A percentile compares a stretch with the other conserved stretches of the same genome.
Evolutionary conservation across 1,140 invertebrate genomes (phyloP).

Genomic region (Zaprionus gabonicus): DNA sequence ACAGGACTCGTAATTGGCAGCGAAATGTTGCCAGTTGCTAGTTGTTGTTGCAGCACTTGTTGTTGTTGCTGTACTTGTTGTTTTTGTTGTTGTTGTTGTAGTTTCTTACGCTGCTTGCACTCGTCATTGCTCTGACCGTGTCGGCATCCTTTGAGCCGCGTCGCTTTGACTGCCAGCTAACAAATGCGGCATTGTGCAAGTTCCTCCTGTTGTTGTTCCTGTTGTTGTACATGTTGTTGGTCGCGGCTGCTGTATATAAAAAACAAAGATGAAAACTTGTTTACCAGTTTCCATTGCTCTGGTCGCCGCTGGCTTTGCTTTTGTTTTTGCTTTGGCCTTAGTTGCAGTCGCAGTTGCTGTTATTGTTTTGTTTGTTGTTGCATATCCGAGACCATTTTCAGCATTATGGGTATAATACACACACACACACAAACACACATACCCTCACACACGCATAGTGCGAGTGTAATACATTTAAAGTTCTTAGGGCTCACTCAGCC

Average conservation of each 20-base stretch:
- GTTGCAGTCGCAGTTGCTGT: slow-evolving; percentile 7
- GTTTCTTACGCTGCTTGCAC: slow-evolving; percentile 51
- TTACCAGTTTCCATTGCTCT: slow-evolving; percentile 62
- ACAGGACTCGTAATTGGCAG: slow-evolving; percentile 12
- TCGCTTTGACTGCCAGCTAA: slow-evolving; percentile 58
- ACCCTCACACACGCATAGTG: slow-evolving; percentile 22
- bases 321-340: slow-evolving; percentile 19
- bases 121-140: slow-evolving; percentile 53
- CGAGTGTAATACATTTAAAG: slow-evolving; percentile 66
- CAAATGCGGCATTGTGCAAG: slow-evolving; percentile 15
- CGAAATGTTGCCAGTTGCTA: slow-evolving; percentile 64
- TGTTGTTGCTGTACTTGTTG: slow-evolving; percentile 44
- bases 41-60: slow-evolving; percentile 31
- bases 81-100: slow-evolving; percentile 27
- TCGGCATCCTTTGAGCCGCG: slow-evolving; percentile 67
- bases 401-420: slow-evolving; percentile 66
- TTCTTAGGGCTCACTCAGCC: slow-evolving; percentile 52
- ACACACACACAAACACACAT: slow-evolving; percentile 17
- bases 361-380: slow-evolving; percentile 65
- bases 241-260: slow-evolving; percentile 34
- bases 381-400: slow-evolving; percentile 64
- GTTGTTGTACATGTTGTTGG: slow-evolving; percentile 26
- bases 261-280: slow-evolving; percentile 59
- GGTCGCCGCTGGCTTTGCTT: slow-evolving; percentile 52
- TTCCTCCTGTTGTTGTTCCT: slow-evolving; percentile 17